phyloP scores from a whole-genome alignment of 2,888 invertebrate species.

The Melanostoma scalare region DNA sequence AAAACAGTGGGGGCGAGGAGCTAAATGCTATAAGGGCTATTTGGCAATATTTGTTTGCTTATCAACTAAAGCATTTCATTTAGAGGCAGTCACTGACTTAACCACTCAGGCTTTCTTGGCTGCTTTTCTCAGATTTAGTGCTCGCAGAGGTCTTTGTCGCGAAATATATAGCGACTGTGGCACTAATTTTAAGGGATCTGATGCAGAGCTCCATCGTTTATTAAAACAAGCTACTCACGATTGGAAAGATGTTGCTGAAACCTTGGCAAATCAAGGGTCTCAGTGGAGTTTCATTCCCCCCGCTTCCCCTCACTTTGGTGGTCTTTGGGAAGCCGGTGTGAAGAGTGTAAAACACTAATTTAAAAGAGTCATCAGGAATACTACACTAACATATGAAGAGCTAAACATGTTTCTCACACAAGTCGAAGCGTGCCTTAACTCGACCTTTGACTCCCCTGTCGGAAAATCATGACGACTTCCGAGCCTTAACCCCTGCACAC shows the following conservation, averaged over 20 bases:
- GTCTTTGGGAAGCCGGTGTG: too few relatives aligned
- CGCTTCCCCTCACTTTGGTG: too few relatives aligned
- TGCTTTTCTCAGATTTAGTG: slow-evolving; percentile 74
- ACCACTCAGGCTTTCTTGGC: slow-evolving; percentile 74
- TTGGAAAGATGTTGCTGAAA: background rate
- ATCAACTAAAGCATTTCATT: slow-evolving; percentile 48
- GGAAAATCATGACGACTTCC: too few relatives aligned
- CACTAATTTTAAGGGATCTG: slow-evolving; percentile 76
- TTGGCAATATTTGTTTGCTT: slow-evolving; percentile 75
- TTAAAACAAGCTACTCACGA: background rate
- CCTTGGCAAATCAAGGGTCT: background rate
- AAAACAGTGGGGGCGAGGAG: slow-evolving; percentile 69
- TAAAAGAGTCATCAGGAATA: slow-evolving; percentile 63
- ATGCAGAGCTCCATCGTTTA: slow-evolving; percentile 22
- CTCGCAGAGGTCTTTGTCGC: slow-evolving; percentile 74
- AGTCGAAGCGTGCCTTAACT: too few relatives aligned
- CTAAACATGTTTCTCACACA: too few relatives aligned
- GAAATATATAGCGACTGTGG: slow-evolving; percentile 76
- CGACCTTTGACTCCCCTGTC: too few relatives aligned
- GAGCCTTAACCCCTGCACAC: too few relatives aligned
- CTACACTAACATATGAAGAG: slow-evolving; percentile 75
- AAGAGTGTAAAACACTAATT: too few relatives aligned
- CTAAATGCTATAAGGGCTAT: too few relatives aligned
- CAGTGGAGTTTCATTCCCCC: too few relatives aligned
- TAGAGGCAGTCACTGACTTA: slow-evolving; percentile 43